Evolutionary conservation across 2,888 invertebrate species (phyloP).

Genomic region (Zaprionus bogoriensis): DNA sequence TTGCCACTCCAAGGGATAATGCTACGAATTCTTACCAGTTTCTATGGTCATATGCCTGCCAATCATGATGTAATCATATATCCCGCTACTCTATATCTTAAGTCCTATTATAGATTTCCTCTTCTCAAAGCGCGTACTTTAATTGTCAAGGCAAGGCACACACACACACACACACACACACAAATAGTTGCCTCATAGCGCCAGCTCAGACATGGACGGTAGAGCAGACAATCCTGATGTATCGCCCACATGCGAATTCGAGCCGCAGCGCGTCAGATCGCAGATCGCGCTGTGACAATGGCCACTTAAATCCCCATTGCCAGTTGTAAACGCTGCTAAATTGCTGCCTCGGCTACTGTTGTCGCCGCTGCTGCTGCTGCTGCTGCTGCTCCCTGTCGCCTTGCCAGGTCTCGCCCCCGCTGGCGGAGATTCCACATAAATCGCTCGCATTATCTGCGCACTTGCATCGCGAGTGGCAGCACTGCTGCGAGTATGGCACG

Average conservation of each 20-base stretch:
- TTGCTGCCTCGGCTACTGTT: conserved; percentile 64
- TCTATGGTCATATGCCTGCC: no score
- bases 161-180: neutral
- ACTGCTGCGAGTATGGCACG: conserved; percentile 48
- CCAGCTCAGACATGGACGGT: neutral
- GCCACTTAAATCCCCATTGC: conserved; percentile 78
- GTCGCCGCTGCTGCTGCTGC: conserved; percentile 30
- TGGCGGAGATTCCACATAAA: conserved; percentile 68
- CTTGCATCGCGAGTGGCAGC: conserved; percentile 57
- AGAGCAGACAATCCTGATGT: conserved; percentile 15
- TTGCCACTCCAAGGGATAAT: conserved; percentile 31
- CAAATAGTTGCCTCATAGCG: no score
- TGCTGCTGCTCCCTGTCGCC: neutral
- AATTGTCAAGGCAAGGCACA: no score
- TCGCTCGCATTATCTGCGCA: conserved; percentile 67
- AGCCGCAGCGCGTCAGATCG: conserved; percentile 58
- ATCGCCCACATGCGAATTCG: conserved; percentile 64
- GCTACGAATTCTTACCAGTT: no score
- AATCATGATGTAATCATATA: no score
- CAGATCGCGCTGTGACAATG: conserved; percentile 66
- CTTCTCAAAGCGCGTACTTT: no score
- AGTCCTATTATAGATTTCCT: no score
- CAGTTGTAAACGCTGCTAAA: conserved; percentile 77
- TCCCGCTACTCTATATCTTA: no score
- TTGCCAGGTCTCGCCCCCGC: conserved; percentile 1